phyloP scores from a whole-genome alignment of 2,888 invertebrate genomes.

The Elmis aenea region DNA sequence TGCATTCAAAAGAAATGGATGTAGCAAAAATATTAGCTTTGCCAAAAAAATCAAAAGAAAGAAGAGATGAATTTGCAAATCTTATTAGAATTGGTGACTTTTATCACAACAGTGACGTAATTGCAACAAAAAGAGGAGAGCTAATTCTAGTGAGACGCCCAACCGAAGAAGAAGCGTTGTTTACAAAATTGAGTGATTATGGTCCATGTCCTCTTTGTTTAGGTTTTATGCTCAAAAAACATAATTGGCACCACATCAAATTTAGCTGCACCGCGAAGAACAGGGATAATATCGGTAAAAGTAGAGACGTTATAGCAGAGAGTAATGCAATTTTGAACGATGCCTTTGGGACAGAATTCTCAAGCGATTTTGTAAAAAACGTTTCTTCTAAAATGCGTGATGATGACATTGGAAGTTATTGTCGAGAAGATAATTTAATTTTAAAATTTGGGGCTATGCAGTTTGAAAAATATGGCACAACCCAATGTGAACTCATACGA shows the following conservation, averaged over 20 bases:
- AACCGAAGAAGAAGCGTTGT: background rate
- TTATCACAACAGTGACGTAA: constrained; percentile 4
- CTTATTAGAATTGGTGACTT: constrained; percentile 3
- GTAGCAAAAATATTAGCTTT: constrained; percentile 2
- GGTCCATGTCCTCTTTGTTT: constrained; percentile 7
- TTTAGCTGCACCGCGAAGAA: constrained; percentile 1
- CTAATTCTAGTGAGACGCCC: constrained; percentile 3
- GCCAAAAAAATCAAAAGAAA: background rate
- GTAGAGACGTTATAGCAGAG: background rate
- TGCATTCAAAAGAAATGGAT: constrained; percentile 5
- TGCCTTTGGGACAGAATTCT: constrained; percentile 1
- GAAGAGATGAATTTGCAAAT: constrained; percentile 1
- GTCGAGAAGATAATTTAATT: constrained; percentile 8
- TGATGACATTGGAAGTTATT: constrained; percentile 4
- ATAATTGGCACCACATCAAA: constrained; percentile 6
- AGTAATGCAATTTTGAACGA: constrained; percentile 1
- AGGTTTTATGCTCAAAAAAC: constrained; percentile 6
- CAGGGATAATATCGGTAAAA: background rate
- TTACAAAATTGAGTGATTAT: background rate
- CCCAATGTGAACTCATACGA: constrained; percentile 9
- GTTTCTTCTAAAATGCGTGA: constrained; percentile 1
- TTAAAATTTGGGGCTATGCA: constrained; percentile 8
- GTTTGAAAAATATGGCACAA: constrained; percentile 11
- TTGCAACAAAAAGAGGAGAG: constrained; percentile 3
- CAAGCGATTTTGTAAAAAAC: constrained; percentile 4